Evolutionary conservation across 1,140 invertebrate species (phyloP).

Genomic region (Neodiprion virginianus): DNA sequence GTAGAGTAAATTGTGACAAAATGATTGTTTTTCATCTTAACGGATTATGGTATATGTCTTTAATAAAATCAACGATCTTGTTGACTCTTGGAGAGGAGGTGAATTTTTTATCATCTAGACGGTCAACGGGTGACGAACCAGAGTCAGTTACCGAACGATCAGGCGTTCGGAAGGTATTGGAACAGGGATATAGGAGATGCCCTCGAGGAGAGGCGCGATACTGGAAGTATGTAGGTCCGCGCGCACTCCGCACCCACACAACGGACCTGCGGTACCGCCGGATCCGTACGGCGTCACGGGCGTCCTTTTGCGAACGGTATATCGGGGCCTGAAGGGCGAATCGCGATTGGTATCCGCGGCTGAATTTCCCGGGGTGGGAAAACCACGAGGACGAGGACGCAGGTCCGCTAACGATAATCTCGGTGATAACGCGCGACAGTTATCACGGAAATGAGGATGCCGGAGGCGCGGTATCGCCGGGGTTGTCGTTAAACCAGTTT

Average conservation of each 20-base stretch:
- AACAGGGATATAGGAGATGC: not conserved
- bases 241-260: not conserved
- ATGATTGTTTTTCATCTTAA: too few species aligned
- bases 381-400: not conserved
- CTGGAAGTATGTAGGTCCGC: not conserved
- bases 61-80: too few species aligned
- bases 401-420: not conserved
- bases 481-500: slow-evolving; percentile 57
- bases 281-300: not conserved
- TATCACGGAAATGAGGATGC: not conserved
- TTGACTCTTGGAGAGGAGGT: too few species aligned
- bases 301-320: not conserved
- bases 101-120: too few species aligned
- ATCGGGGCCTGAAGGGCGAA: too few species aligned
- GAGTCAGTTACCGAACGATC: too few species aligned
- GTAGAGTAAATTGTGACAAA: too few species aligned
- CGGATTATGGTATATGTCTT: too few species aligned
- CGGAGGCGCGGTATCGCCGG: slow-evolving; percentile 8
- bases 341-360: too few species aligned
- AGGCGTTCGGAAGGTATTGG: not conserved
- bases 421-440: not conserved
- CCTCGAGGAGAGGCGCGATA: not conserved
- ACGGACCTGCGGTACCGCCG: not conserved
- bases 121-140: too few species aligned
- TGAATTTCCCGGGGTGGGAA: not conserved